Evolutionary conservation across 2,113 vertebrate genomes (phyloP).

Genomic region (Tachycineta bicolor): DNA sequence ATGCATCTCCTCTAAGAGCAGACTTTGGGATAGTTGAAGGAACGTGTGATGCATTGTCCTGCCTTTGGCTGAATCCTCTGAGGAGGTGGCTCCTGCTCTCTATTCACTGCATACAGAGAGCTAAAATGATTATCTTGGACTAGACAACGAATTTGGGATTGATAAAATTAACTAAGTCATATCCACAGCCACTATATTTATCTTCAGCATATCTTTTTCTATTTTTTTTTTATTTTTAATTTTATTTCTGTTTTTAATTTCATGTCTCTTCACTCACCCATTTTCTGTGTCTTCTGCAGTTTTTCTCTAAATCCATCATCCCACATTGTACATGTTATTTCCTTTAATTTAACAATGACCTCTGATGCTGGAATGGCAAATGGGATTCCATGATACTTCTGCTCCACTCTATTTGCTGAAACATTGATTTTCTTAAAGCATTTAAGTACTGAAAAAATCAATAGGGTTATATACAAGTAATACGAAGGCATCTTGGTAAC

Average conservation of each 20-base stretch:
- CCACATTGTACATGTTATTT: neutral
- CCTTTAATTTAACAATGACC: neutral
- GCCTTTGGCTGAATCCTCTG: neutral
- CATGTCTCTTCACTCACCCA: neutral
- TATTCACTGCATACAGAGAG: neutral
- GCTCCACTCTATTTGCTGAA: neutral
- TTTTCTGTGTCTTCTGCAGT: neutral
- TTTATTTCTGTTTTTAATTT: neutral
- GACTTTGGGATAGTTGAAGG: neutral
- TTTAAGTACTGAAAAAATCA: constrained; percentile 1
- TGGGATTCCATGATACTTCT: neutral
- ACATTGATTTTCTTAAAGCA: constrained; percentile 28
- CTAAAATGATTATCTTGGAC: neutral
- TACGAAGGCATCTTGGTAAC: neutral
- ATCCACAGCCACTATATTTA: neutral
- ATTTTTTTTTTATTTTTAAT: neutral
- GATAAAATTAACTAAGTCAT: neutral
- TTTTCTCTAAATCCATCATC: neutral
- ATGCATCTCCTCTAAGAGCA: neutral
- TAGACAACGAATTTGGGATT: neutral
- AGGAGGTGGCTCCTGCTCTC: neutral
- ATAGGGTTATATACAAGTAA: neutral
- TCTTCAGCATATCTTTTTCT: neutral
- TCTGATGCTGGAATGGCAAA: neutral
- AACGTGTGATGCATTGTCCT: neutral